Conservation (phyloP, 2,888 invertebrate species). For the Theodoxus fluviatilis region DNA sequence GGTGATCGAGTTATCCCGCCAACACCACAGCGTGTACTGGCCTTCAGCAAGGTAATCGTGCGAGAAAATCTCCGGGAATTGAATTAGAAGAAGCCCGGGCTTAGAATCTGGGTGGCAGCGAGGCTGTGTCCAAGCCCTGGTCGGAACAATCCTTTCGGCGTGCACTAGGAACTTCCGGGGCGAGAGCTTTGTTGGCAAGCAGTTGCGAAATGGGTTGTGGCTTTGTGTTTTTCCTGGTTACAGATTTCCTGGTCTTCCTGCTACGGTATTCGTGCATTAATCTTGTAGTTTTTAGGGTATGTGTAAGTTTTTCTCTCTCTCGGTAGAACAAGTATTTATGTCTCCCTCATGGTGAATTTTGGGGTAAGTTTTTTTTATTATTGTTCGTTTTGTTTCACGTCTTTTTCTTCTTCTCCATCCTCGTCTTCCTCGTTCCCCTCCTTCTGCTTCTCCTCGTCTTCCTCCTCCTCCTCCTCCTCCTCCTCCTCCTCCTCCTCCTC, state of each 20-base stretch:
- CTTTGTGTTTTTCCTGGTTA: background rate
- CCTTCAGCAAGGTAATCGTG: no score
- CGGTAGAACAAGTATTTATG: no score
- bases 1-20: no score
- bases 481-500: constrained; percentile 2
- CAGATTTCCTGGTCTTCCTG: background rate
- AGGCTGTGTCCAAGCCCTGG: no score
- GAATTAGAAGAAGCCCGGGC: no score
- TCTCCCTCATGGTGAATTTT: background rate
- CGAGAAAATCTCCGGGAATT: no score
- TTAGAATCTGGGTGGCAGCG: no score
- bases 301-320: no score
- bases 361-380: background rate
- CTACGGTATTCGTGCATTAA: background rate
- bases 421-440: background rate
- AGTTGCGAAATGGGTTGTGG: background rate
- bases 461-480: background rate
- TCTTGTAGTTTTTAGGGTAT: background rate
- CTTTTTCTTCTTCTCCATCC: background rate
- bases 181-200: no score
- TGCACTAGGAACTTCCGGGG: no score
- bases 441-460: background rate
- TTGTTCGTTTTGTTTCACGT: background rate
- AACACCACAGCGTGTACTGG: no score
- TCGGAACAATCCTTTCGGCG: no score